Conservation (phyloP, 92 coral and sea anemone genomes). For the Epizoanthus ramosus region DNA sequence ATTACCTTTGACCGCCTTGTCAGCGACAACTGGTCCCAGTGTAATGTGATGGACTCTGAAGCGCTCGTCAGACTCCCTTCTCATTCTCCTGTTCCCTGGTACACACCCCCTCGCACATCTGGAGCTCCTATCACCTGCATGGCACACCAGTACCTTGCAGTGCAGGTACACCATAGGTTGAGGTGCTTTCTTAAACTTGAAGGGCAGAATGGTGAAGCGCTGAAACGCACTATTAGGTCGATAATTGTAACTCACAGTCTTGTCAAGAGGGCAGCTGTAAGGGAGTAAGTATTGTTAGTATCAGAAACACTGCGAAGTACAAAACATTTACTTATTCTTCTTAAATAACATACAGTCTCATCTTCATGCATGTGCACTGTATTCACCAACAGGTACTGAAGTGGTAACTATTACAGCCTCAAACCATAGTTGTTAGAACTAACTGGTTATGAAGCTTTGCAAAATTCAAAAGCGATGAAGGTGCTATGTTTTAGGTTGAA, state of each 20-base stretch:
- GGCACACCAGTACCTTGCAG: conserved; percentile 83
- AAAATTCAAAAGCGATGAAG: too few relatives aligned
- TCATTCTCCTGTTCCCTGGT: conserved; percentile 31
- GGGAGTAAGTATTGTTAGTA: neutral
- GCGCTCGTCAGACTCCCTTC: conserved; percentile 37
- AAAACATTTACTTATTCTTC: neutral
- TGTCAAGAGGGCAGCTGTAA: conserved; percentile 70
- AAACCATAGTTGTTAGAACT: too few relatives aligned
- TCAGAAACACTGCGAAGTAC: neutral
- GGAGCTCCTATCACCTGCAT: conserved; percentile 57
- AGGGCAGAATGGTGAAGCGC: conserved; percentile 76
- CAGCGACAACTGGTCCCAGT: conserved; percentile 69
- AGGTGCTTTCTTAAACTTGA: conserved; percentile 54
- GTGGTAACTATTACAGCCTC: neutral
- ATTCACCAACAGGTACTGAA: neutral
- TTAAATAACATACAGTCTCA: too few relatives aligned
- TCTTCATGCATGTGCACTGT: neutral
- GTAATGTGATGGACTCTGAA: conserved; percentile 62
- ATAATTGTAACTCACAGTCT: conserved; percentile 56
- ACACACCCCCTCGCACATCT: conserved; percentile 77
- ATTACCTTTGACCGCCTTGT: neutral
- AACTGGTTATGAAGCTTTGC: too few relatives aligned
- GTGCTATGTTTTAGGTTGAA: too few relatives aligned
- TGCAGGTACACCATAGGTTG: conserved; percentile 73
- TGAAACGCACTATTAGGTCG: conserved; percentile 51